Conservation (phyloP, 2,888 invertebrate species). For the Sphaeridia pumilis region DNA sequence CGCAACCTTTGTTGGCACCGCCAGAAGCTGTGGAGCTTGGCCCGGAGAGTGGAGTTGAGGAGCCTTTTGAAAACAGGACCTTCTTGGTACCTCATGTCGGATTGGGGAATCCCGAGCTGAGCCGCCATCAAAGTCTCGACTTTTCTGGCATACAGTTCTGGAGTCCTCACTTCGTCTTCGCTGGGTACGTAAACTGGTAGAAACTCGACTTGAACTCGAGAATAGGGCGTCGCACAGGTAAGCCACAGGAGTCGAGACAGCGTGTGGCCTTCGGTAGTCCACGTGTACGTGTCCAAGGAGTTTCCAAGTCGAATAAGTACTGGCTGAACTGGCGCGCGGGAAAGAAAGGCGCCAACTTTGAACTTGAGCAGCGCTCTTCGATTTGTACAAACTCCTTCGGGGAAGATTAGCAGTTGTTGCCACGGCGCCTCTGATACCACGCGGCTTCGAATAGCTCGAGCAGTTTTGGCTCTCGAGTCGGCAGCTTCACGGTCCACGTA, state of each 20-base stretch:
- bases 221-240: slow-evolving; percentile 76
- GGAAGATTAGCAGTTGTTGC: slow-evolving; percentile 49
- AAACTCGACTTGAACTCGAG: slow-evolving; percentile 79
- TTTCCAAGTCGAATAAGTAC: slow-evolving; percentile 80
- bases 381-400: slow-evolving; percentile 94
- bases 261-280: slow-evolving; percentile 92
- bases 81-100: neutral
- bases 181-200: slow-evolving; percentile 81
- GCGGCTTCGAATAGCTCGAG: slow-evolving; percentile 73
- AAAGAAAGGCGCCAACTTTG: slow-evolving; percentile 71
- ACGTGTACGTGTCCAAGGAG: slow-evolving; percentile 73
- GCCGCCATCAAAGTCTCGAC: slow-evolving; percentile 82
- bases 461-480: slow-evolving; percentile 78
- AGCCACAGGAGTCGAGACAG: slow-evolving; percentile 82
- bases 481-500: slow-evolving; percentile 90
- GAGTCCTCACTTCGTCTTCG: slow-evolving; percentile 71
- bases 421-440: slow-evolving; percentile 72
- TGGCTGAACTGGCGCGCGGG: slow-evolving; percentile 90
- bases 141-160: slow-evolving; percentile 78
- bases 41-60: neutral
- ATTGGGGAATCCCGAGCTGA: neutral
- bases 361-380: slow-evolving; percentile 59
- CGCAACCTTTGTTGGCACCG: neutral
- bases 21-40: neutral
- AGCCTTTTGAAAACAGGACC: neutral